Evolutionary conservation across 2,888 invertebrate species (phyloP).

Genomic region (Lacanobia oleracea): DNA sequence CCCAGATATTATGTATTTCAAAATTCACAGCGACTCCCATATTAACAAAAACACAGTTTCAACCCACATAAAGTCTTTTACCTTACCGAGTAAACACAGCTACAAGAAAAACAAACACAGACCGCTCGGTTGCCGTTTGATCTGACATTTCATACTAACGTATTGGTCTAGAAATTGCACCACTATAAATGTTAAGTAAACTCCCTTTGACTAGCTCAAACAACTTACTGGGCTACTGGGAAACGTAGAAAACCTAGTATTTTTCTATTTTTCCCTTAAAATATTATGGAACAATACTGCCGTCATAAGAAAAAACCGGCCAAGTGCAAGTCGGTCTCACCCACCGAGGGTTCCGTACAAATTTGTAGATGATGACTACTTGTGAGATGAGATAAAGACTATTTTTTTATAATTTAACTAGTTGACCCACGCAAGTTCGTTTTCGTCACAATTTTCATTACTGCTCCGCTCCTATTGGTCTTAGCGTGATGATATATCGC

Average conservation of each 20-base stretch:
- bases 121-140: conserved; percentile 48
- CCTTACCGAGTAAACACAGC: conserved; percentile 38
- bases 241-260: background rate
- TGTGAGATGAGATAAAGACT: too few relatives aligned
- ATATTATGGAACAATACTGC: conserved; percentile 13
- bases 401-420: too few relatives aligned
- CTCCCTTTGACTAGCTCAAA: conserved; percentile 44
- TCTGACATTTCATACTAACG: conserved; percentile 43
- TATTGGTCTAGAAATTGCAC: conserved; percentile 37
- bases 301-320: too few relatives aligned
- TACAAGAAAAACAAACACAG: conserved; percentile 49
- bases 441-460: too few relatives aligned
- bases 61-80: conserved; percentile 8
- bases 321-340: too few relatives aligned
- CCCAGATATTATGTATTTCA: background rate
- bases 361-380: too few relatives aligned
- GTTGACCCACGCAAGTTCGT: too few relatives aligned
- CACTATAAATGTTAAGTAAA: conserved; percentile 37
- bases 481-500: too few relatives aligned
- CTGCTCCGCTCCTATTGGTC: too few relatives aligned
- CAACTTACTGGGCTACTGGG: conserved; percentile 8
- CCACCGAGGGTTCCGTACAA: too few relatives aligned
- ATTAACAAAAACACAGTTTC: conserved; percentile 8
- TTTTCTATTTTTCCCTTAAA: background rate
- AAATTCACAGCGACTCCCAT: conserved; percentile 13